Evolutionary conservation across 2,888 invertebrate genomes (phyloP).

Genomic region (Trichacis sp.): DNA sequence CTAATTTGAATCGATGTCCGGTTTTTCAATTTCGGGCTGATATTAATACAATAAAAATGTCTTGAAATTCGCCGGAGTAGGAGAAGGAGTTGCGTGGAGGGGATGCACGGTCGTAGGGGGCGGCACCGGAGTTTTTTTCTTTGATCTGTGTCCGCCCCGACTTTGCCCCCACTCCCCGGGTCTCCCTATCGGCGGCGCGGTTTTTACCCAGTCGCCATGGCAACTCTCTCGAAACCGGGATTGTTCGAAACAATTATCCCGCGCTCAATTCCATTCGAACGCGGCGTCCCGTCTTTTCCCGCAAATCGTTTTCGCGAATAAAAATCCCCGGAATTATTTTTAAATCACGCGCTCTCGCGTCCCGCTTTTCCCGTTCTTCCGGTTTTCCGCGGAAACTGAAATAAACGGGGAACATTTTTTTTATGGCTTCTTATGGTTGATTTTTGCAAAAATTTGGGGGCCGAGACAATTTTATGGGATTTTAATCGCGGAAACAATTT

Average conservation of each 20-base stretch:
- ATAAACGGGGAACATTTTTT: too few species aligned
- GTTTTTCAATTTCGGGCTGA: too few species aligned
- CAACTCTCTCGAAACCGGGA: slow-evolving; percentile 60
- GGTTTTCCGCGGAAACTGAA: too few species aligned
- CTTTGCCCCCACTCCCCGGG: slow-evolving; percentile 47
- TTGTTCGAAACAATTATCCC: slow-evolving; percentile 69
- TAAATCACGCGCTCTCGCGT: slow-evolving; percentile 51
- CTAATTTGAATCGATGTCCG: slow-evolving; percentile 65
- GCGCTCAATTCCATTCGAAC: slow-evolving; percentile 65
- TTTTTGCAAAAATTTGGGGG: too few species aligned
- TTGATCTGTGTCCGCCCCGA: slow-evolving; percentile 56
- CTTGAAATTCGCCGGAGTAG: too few species aligned
- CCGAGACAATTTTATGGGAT: too few species aligned
- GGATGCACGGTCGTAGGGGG: slow-evolving; percentile 50
- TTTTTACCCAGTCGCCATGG: slow-evolving; percentile 58
- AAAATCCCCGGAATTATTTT: slow-evolving; percentile 61
- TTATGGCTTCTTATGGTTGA: too few species aligned
- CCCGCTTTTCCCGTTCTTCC: too few species aligned
- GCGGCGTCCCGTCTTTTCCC: slow-evolving; percentile 44
- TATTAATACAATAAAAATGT: too few species aligned
- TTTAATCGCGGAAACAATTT: too few species aligned
- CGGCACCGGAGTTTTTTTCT: slow-evolving; percentile 55
- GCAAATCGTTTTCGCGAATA: slow-evolving; percentile 63
- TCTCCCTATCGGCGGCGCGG: slow-evolving; percentile 22
- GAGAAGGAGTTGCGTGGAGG: too few species aligned